phyloP scores from a whole-genome alignment of 2,113 vertebrate species.

The Labeo rohita region DNA sequence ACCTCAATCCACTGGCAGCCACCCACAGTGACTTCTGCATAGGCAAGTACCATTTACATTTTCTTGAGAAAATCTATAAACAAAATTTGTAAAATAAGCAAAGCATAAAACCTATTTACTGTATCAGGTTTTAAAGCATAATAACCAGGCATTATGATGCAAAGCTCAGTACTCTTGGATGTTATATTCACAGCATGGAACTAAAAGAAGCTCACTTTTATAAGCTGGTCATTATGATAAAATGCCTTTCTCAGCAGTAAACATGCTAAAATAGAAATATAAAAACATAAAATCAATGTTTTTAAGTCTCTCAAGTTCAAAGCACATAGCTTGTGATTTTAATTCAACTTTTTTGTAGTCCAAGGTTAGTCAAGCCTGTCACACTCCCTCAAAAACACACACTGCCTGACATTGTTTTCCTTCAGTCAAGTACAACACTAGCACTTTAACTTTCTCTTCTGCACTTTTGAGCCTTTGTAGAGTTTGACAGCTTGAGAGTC shows the following conservation, averaged over 20 bases:
- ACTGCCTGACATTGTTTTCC: conserved; percentile 3
- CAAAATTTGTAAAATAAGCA: background rate
- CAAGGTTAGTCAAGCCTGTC: conserved; percentile 47
- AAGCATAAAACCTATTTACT: background rate
- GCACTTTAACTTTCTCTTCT: conserved; percentile 24
- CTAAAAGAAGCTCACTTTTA: background rate
- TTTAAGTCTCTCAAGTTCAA: conserved; percentile 17
- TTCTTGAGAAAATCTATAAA: background rate
- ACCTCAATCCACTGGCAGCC: background rate
- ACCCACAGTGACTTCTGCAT: background rate
- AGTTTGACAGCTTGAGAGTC: background rate
- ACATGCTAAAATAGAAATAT: background rate
- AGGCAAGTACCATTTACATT: background rate
- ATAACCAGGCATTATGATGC: background rate
- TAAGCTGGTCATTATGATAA: background rate
- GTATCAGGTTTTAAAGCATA: background rate
- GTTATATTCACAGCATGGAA: background rate
- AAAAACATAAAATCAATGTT: conserved; percentile 31
- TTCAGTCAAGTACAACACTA: background rate
- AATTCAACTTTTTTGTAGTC: background rate
- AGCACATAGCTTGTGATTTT: conserved; percentile 31
- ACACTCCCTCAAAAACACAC: conserved; percentile 11
- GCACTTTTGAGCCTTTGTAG: background rate
- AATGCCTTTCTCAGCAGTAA: conserved; percentile 27
- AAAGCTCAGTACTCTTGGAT: background rate